phyloP scores from a whole-genome alignment of 2,797 vertebrate species.

The Holocentrus rufus region DNA sequence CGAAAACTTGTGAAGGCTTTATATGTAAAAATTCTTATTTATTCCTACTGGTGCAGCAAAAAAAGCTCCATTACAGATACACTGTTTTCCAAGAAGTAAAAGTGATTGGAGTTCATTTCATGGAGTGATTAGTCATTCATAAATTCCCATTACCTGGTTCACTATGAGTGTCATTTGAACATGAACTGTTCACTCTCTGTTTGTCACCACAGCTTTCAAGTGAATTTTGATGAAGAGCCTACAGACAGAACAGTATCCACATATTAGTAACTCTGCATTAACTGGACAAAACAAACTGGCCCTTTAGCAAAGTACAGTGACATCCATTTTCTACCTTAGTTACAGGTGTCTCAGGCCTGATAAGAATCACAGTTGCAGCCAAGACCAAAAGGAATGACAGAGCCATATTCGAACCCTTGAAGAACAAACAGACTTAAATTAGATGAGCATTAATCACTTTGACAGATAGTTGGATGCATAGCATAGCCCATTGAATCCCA shows the following conservation, averaged over 20 bases:
- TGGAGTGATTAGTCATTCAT: no score
- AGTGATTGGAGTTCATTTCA: no score
- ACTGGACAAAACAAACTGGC: not conserved
- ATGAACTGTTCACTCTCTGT: constrained; percentile 78
- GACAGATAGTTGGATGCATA: not conserved
- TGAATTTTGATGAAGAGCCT: constrained; percentile 79
- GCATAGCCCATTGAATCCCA: not conserved
- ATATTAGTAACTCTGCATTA: constrained; percentile 18
- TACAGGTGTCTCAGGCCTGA: constrained; percentile 79
- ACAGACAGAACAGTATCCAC: constrained; percentile 14
- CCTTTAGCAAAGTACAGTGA: not conserved
- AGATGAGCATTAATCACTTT: constrained; percentile 2
- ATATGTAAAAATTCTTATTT: no score
- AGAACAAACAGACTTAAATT: constrained; percentile 44
- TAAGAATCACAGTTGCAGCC: constrained; percentile 79
- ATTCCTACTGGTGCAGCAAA: no score
- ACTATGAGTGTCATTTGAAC: constrained; percentile 81
- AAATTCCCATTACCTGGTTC: constrained; percentile 76
- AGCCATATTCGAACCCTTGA: constrained; percentile 69
- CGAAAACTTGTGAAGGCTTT: no score
- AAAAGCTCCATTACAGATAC: no score
- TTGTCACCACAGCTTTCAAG: constrained; percentile 80
- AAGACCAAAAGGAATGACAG: constrained; percentile 80
- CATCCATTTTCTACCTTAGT: constrained; percentile 74
- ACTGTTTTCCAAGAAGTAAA: no score